Evolutionary conservation across 1,140 invertebrate genomes (phyloP).

Genomic region (Stenopsyche tienmushanensis): DNA sequence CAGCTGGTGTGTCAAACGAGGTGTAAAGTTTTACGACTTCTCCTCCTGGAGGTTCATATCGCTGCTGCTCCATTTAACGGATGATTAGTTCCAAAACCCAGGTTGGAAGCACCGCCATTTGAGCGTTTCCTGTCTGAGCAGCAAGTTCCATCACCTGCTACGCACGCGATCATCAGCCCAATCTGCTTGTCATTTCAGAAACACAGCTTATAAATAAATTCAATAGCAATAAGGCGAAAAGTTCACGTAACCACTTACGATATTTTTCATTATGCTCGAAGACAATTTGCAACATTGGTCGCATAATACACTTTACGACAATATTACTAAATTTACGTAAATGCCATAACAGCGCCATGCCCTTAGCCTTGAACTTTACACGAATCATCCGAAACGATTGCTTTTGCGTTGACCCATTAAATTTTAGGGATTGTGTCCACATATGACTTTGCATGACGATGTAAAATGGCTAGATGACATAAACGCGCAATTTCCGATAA

Average conservation of each 20-base stretch:
- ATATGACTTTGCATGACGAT: too few relatives aligned
- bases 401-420: too few relatives aligned
- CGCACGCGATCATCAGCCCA: background rate
- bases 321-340: too few relatives aligned
- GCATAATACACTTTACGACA: too few relatives aligned
- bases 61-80: background rate
- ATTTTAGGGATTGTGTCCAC: too few relatives aligned
- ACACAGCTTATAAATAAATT: background rate
- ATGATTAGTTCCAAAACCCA: background rate
- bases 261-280: background rate
- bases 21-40: conserved; percentile 17
- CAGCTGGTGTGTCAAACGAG: conserved; percentile 14
- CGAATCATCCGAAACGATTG: too few relatives aligned
- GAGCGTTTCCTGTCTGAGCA: background rate
- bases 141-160: background rate
- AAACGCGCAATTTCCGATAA: too few relatives aligned
- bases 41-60: too few relatives aligned
- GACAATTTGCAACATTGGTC: too few relatives aligned
- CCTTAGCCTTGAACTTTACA: too few relatives aligned
- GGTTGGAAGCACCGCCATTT: background rate
- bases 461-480: too few relatives aligned
- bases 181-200: background rate
- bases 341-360: too few relatives aligned
- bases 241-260: background rate
- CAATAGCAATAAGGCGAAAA: background rate